Evolutionary conservation across 1,140 invertebrate genomes (phyloP).

Genomic region (Papilio xuthus): DNA sequence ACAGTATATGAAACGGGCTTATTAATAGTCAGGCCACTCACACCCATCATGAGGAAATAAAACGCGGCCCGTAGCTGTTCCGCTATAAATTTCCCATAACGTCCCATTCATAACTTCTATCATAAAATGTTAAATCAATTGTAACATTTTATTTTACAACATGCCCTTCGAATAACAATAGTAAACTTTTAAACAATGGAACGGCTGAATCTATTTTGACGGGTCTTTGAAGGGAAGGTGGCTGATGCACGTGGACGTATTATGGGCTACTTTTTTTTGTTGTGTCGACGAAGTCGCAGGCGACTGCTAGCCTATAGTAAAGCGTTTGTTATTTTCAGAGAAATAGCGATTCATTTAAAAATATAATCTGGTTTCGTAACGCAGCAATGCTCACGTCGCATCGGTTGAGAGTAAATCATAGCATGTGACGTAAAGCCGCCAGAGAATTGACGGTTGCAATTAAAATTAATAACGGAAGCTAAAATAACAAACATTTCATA

Average conservation of each 20-base stretch:
- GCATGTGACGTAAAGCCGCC: not conserved
- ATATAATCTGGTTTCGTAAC: conserved; percentile 8
- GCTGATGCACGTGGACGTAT: no score
- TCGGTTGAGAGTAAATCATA: conserved; percentile 16
- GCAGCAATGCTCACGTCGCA: conserved; percentile 18
- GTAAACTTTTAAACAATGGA: no score
- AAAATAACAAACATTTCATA: not conserved
- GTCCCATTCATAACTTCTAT: not conserved
- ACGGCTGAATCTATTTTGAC: no score
- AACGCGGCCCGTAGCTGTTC: not conserved
- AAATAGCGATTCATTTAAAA: not conserved
- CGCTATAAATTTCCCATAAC: not conserved
- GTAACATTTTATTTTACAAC: not conserved
- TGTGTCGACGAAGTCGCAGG: no score
- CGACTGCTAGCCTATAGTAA: no score
- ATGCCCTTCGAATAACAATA: no score
- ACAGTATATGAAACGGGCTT: not conserved
- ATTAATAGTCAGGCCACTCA: not conserved
- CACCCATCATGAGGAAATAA: conserved; percentile 10
- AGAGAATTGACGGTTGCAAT: conserved; percentile 12
- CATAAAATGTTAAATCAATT: not conserved
- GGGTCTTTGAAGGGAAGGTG: no score
- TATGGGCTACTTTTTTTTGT: no score
- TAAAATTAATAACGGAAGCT: conserved; percentile 2
- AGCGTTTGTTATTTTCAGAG: not conserved